Percentiles rank a stretch among this genome's conserved stretches.
phyloP scores from a whole-genome alignment of 2,113 vertebrate species.

The Propithecus coquereli region DNA sequence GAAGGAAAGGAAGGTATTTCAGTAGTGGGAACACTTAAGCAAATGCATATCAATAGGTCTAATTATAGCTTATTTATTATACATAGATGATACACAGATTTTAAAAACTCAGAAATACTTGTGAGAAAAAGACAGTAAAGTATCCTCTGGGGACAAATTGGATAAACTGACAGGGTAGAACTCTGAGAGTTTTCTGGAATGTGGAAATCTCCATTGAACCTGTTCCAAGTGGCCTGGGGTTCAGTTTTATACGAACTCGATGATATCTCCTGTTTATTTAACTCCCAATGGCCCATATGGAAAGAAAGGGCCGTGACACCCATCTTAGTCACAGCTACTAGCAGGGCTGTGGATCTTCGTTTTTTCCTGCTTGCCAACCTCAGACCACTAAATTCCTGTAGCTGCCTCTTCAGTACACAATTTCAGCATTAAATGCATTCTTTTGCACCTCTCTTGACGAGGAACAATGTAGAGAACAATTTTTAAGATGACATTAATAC shows the following conservation, averaged over 20 bases:
- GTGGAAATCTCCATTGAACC: neutral
- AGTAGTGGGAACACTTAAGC: neutral
- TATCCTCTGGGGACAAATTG: neutral
- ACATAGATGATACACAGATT: neutral
- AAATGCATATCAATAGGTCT: neutral
- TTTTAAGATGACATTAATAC: conserved; percentile 69
- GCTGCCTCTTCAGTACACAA: neutral
- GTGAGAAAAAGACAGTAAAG: neutral
- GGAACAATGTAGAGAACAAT: conserved; percentile 53
- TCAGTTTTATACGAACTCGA: neutral
- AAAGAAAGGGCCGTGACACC: neutral
- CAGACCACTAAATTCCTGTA: conserved; percentile 42
- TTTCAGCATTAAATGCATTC: conserved; percentile 46
- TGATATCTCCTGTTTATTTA: neutral
- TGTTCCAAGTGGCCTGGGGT: neutral
- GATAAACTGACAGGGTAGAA: neutral
- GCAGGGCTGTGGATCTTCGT: neutral
- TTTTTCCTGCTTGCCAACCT: conserved; percentile 43
- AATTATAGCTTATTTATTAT: neutral
- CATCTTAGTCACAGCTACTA: neutral
- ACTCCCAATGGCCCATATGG: conserved; percentile 36
- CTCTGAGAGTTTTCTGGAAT: neutral
- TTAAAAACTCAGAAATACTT: neutral
- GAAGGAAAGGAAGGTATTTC: neutral
- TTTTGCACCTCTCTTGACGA: conserved; percentile 60